Evolutionary conservation across 1,140 invertebrate genomes (phyloP), one percentile per base, ranked within the genome.

Genomic region (Popillia japonica): DNA sequence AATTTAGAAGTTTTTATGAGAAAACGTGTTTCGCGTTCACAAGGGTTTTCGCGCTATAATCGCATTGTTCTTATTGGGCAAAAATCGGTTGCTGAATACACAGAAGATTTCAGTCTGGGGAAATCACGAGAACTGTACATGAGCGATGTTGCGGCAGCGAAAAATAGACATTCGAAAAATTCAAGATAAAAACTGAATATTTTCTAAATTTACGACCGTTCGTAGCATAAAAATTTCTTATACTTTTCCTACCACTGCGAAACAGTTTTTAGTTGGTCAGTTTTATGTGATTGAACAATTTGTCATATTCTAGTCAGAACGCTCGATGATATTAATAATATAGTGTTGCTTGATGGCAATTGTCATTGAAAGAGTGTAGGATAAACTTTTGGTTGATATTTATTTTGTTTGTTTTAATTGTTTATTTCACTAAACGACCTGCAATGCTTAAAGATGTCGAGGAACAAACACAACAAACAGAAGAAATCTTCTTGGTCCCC

Each of bases 1-100:
- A 68, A 68, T 68, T 68, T 68, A 7, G 61, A 68, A 68, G 61
- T 68, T 68, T 68, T 68, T 68, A 68, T 68, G 61, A 27, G 61
- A 27, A 22, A 68, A 34, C 22, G 61, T 68, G 61, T 68, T 68
- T 34, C 61, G 10, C 22, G 27, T 68, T 34, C 61, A 68, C 61
- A 8, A 68, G 61, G 61, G 61, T 6, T 68, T 68, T 68, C 4
- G 10, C 61, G 61, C 22, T 68, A 34, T 68, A 68, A 68, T 68
- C 61, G 61, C 61, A 34, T 34, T 68, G 22, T 68, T 68, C 61
- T 68, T 68, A 68, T 68, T 68, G 61, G 61, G 11, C 27, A 68
- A 34, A 68, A 27, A 68, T 68, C 61, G 61, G 61, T 68, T 68
- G 22, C 61, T 68, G 22, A 68, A 68, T 68, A 68, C 61, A 68